These are phyloP conservation scores for Peucedramus taeniatus DNA, from an alignment of 2,113 vertebrate genomes.

Conservation along the genomic window DNA sequence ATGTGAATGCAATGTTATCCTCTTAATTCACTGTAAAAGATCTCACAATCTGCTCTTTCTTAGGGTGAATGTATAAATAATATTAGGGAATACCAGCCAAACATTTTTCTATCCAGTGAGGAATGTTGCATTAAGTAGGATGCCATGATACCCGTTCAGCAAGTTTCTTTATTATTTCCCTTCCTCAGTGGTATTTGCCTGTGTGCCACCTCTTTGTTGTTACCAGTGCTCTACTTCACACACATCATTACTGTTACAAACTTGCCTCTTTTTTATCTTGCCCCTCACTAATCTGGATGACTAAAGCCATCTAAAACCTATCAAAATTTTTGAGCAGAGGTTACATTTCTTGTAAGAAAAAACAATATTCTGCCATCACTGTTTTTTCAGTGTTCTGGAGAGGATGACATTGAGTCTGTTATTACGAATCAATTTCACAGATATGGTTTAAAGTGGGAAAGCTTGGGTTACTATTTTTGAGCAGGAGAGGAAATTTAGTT, in stretches of 20 bases:
- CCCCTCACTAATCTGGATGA: neutral
- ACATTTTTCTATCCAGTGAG: neutral
- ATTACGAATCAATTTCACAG: neutral
- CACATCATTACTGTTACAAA: neutral
- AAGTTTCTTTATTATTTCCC: neutral
- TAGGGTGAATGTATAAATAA: neutral
- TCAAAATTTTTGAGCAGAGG: neutral
- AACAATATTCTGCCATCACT: neutral
- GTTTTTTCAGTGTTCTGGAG: neutral
- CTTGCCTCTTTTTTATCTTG: neutral
- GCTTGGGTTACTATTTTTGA: neutral
- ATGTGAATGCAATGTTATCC: neutral
- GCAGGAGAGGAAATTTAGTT: neutral
- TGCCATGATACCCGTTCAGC: neutral
- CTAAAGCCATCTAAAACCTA: neutral
- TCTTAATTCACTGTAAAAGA: neutral
- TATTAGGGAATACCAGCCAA: neutral
- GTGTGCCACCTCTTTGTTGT: neutral
- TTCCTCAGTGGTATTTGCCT: neutral
- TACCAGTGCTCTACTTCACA: neutral
- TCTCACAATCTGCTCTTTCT: neutral
- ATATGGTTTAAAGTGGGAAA: neutral
- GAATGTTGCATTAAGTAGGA: neutral
- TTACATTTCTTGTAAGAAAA: neutral
- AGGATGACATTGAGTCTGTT: neutral